Conservation (phyloP, 2,888 invertebrate genomes). For the Leptinotarsa peninsularis region DNA sequence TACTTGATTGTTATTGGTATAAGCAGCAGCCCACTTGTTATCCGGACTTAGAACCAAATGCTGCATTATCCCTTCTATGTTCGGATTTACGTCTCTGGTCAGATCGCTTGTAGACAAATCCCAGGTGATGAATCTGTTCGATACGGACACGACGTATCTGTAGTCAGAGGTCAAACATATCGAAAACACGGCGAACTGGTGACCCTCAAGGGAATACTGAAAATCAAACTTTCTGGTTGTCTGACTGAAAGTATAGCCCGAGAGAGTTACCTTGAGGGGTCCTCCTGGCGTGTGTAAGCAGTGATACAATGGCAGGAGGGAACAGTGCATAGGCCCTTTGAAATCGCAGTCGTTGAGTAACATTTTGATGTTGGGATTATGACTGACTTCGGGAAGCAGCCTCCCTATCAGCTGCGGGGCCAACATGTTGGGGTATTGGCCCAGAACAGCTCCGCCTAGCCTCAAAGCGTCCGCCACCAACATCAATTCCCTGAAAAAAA, state of each 20-base stretch:
- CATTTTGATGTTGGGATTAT: slow-evolving; percentile 85
- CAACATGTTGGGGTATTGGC: slow-evolving; percentile 93
- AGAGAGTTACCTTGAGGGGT: slow-evolving; percentile 82
- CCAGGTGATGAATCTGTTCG: slow-evolving; percentile 97
- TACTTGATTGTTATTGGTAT: slow-evolving; percentile 92
- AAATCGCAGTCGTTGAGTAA: slow-evolving; percentile 91
- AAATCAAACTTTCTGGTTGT: slow-evolving; percentile 47
- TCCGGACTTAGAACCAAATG: slow-evolving; percentile 92
- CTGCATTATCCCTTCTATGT: slow-evolving; percentile 96
- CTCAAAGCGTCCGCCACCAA: slow-evolving; percentile 93
- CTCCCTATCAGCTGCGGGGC: slow-evolving; percentile 94
- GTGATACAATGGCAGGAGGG: slow-evolving; percentile 92
- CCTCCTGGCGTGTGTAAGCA: slow-evolving; percentile 99
- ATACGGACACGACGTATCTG: slow-evolving; percentile 94
- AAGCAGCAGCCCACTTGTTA: slow-evolving; percentile 95
- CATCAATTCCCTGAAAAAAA: slow-evolving; percentile 80
- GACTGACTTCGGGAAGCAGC: slow-evolving; percentile 89
- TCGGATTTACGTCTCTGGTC: slow-evolving; percentile 91
- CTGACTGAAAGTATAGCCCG: background rate
- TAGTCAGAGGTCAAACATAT: slow-evolving; percentile 90
- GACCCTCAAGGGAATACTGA: slow-evolving; percentile 96
- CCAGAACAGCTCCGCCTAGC: slow-evolving; percentile 93
- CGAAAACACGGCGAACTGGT: slow-evolving; percentile 96
- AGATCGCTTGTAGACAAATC: slow-evolving; percentile 96
- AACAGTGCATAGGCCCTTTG: slow-evolving; percentile 89